These are phyloP conservation scores for Peromyscus polionotus DNA, from an alignment of 2,113 vertebrate species.

Conservation along the genomic window DNA sequence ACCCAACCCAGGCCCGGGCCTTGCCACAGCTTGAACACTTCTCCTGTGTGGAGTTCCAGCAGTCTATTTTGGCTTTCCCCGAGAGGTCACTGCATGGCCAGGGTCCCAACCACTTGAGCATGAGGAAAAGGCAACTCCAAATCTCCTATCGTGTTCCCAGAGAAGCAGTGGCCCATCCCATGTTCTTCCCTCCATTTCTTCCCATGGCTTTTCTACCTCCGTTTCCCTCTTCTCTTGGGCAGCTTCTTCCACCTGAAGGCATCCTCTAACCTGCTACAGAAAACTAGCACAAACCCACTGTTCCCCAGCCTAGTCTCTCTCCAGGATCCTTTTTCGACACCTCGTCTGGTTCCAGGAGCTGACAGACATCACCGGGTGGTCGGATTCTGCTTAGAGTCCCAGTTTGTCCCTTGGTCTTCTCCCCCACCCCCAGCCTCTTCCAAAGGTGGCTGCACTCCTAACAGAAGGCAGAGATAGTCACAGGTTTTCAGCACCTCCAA, in stretches of 20 bases:
- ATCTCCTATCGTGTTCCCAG: slow-evolving; percentile 32
- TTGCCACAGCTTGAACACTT: slow-evolving; percentile 20
- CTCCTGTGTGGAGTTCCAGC: neutral
- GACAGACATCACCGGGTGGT: neutral
- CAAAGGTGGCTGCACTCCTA: too few relatives aligned
- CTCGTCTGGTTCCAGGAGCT: neutral
- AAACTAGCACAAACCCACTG: neutral
- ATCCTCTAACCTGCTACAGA: neutral
- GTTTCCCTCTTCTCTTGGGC: neutral
- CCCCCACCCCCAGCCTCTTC: neutral
- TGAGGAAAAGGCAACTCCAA: slow-evolving; percentile 43
- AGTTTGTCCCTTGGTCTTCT: neutral
- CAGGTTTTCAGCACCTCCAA: neutral
- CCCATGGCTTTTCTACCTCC: neutral
- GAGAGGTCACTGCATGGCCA: neutral
- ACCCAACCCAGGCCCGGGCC: slow-evolving; percentile 23
- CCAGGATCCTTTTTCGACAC: rapidly evolving
- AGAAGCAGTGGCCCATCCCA: slow-evolving; percentile 37
- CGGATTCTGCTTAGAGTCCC: neutral
- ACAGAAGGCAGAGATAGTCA: neutral
- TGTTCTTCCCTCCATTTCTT: slow-evolving; percentile 50
- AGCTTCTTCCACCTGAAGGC: neutral
- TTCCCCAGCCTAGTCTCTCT: neutral
- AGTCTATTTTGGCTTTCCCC: neutral
- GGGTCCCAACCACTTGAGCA: neutral